Conservation (phyloP, 2,888 invertebrate species). For the Pseudococcus jackbeardsleyi region DNA sequence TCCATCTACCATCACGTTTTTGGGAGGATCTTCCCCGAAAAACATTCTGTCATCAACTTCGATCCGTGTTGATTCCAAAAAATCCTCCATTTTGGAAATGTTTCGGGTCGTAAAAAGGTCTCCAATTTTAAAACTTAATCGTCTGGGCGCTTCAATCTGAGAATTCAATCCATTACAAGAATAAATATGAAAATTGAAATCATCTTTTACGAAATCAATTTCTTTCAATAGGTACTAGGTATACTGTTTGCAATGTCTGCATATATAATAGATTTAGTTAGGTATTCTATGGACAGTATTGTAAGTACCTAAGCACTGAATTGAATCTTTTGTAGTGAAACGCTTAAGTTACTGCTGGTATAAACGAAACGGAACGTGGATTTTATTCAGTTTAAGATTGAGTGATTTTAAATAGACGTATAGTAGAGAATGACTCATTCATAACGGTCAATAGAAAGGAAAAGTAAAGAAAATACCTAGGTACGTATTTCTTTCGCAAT, state of each 20-base stretch:
- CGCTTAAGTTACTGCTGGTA: neutral
- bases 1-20: too few species aligned
- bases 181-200: too few species aligned
- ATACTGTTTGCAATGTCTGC: neutral
- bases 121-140: too few species aligned
- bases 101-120: too few species aligned
- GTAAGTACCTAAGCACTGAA: neutral
- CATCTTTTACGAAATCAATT: too few species aligned
- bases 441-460: constrained; percentile 34
- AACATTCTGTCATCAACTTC: too few species aligned
- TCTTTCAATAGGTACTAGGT: too few species aligned
- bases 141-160: too few species aligned
- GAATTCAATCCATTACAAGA: too few species aligned
- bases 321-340: neutral
- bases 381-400: neutral
- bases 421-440: neutral
- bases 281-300: neutral
- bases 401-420: neutral
- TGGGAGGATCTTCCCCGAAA: too few species aligned
- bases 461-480: constrained; percentile 29
- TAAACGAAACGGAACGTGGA: constrained; percentile 32
- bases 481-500: neutral
- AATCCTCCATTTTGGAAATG: too few species aligned
- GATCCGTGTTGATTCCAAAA: too few species aligned
- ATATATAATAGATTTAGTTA: neutral